phyloP scores from a whole-genome alignment of 2,113 vertebrate species.

The Glaucidium brasilianum region DNA sequence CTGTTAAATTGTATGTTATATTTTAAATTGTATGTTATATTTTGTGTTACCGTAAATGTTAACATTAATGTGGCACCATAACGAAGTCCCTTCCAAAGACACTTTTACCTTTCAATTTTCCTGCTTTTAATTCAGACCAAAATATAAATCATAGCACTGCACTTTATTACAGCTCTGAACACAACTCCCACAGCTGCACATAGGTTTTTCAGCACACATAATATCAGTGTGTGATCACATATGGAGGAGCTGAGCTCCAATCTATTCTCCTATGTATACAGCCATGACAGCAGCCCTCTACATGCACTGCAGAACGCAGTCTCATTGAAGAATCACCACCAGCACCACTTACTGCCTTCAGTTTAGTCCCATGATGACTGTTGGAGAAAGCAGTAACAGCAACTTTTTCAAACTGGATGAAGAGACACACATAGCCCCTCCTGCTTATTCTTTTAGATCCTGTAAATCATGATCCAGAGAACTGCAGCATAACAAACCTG shows the following conservation, averaged over 20 bases:
- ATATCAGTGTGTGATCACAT: neutral
- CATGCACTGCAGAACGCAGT: neutral
- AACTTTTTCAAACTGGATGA: neutral
- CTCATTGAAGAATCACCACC: neutral
- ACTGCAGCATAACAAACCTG: neutral
- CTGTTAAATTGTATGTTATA: neutral
- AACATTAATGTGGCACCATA: neutral
- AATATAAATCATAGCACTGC: neutral
- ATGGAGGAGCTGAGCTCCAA: neutral
- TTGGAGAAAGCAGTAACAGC: neutral
- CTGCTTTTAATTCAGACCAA: neutral
- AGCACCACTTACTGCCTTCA: neutral
- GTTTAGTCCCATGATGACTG: neutral
- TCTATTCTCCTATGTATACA: neutral
- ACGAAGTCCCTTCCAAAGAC: neutral
- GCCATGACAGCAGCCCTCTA: neutral
- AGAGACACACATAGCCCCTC: neutral
- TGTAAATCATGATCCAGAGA: neutral
- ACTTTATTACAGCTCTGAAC: neutral
- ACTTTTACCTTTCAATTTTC: neutral
- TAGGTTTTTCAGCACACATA: accelerated
- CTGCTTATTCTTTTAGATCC: neutral
- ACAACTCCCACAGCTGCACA: neutral
- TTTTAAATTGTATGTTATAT: neutral
- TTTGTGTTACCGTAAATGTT: neutral